phyloP scores from a whole-genome alignment of 2,797 vertebrate genomes.

The Apodemus agrarius region DNA sequence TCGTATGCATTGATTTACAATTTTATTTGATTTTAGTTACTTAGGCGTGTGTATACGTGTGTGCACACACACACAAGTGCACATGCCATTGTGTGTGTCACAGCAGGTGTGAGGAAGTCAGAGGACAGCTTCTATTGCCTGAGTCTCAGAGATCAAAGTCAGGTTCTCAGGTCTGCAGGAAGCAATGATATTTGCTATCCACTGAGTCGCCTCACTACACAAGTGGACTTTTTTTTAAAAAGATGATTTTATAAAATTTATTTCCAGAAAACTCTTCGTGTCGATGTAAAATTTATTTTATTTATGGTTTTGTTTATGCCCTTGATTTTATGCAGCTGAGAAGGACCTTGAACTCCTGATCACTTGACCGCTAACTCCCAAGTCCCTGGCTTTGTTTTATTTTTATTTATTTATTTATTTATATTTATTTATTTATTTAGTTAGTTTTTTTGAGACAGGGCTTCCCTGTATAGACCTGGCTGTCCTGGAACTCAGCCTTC shows the following conservation, averaged over 20 bases:
- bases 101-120: neutral
- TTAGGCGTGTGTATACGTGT: neutral
- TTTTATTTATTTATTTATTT: too few species aligned
- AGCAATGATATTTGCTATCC: too few species aligned
- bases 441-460: too few species aligned
- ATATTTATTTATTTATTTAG: too few species aligned
- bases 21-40: neutral
- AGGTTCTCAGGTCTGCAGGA: neutral
- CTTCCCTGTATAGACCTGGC: too few species aligned
- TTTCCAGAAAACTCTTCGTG: neutral
- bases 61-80: too few species aligned
- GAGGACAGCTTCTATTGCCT: neutral
- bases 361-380: neutral
- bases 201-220: neutral
- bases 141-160: neutral
- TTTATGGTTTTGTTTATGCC: neutral
- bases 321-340: neutral
- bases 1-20: neutral
- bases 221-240: neutral
- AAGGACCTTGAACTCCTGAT: neutral
- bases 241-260: slow-evolving; percentile 19
- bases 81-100: neutral
- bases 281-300: neutral
- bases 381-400: neutral
- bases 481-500: too few species aligned